phyloP scores from a whole-genome alignment of 2,888 invertebrate genomes.

The Alentia gelatinosa region DNA sequence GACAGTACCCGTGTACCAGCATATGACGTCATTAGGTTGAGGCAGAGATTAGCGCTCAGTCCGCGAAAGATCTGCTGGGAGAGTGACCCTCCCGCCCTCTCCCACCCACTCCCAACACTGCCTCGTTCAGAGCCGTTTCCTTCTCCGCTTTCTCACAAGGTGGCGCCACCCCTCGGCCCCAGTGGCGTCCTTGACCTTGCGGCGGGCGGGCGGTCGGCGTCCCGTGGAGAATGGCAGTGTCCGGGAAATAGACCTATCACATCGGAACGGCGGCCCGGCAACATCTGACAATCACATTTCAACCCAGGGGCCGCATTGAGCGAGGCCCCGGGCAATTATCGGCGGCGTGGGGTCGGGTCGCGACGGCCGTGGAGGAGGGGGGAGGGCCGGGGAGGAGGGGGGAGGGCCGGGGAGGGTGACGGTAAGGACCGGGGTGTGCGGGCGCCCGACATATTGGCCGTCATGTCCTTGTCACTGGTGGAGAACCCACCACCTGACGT shows the following conservation, averaged over 20 bases:
- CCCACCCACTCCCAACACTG: background rate
- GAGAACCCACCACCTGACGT: background rate
- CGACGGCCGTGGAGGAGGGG: background rate
- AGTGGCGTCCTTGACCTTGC: background rate
- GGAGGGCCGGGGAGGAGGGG: background rate
- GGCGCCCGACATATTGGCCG: background rate
- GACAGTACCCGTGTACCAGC: too few relatives aligned
- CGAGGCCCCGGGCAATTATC: constrained; percentile 2
- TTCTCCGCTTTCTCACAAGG: background rate
- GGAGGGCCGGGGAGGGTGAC: background rate
- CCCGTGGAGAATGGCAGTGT: background rate
- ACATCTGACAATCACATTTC: constrained; percentile 26
- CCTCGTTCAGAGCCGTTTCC: constrained; percentile 3
- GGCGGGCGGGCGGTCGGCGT: background rate
- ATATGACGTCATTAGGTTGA: too few relatives aligned
- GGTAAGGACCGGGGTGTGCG: background rate
- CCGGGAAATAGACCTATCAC: constrained; percentile 1
- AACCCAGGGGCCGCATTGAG: background rate
- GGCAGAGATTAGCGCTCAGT: too few relatives aligned
- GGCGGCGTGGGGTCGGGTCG: background rate
- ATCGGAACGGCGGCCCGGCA: background rate
- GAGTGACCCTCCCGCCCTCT: too few relatives aligned
- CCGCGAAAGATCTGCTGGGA: too few relatives aligned
- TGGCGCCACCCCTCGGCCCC: background rate
- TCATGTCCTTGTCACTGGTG: background rate